Evolutionary conservation across 2,113 vertebrate genomes (phyloP), one percentile per base, ranked within the genome.

Genomic region (Protomyctophum bolini): DNA sequence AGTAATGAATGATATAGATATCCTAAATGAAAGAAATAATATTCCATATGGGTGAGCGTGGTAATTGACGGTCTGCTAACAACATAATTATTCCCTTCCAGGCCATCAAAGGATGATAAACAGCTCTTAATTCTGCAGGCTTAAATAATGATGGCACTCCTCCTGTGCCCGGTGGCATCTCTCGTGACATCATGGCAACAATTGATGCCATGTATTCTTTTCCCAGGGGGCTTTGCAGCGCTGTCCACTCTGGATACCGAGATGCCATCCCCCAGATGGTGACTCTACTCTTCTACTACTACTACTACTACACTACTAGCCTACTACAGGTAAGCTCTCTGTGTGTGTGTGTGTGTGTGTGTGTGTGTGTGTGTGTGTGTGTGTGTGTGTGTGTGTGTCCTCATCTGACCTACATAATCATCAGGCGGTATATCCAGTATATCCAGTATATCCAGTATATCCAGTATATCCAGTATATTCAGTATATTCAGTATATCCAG

Each of bases 221-320:
- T 70, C 75, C 78, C 68, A 85, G 81, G 81, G 54, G 79, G 68
- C 73, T 81, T 83, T 83, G 83, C 73, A 64, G 77, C 68, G 59
- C 70, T n/a, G n/a, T 51, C 15, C 51, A 41, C 28, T 46, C 33
- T 12, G 52, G 52, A 54, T 11, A 12, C 11, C 10, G n/a, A 4
- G 10, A 54, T 11, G 52, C 33, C 54, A 10, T 69, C 49, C 62
- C 64, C 59, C 77, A 71, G 63, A 83, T 73, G 83, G 71, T 88
- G 89, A 83, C 82, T n/a, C n/a, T 77, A 21, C 21, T 21, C 21
- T 21, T 1, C 21, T 21, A 21, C 21, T 21, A 21, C 21, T 21
- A 21, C 21, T 21, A 21, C 21, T 21, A 21, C 21, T 21, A 21
- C n/a, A n/a, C n/a, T n/a, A n/a, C n/a, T n/a, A n/a, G n/a, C n/a